Conservation (phyloP, 53 echinoderm and acorn worm genomes). For the Pentamera pediparva region DNA sequence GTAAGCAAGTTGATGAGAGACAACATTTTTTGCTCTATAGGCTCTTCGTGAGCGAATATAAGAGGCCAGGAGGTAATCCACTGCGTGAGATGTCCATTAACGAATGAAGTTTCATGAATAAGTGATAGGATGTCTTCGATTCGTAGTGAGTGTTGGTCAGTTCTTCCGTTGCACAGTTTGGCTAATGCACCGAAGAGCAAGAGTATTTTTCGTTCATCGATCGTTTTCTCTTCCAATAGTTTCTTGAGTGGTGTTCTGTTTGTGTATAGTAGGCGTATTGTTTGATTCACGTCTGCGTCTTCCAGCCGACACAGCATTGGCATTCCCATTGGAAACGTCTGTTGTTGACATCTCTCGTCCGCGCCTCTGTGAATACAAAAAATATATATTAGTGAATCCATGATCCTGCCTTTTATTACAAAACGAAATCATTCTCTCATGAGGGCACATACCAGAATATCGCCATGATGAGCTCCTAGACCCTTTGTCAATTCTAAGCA, state of each 20-base stretch:
- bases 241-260: constrained; percentile 11
- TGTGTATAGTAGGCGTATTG: not conserved
- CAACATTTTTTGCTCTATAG: not conserved
- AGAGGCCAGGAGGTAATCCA: constrained; percentile 15
- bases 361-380: too few species aligned
- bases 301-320: not conserved
- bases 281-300: not conserved
- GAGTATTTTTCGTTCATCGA: constrained; percentile 23
- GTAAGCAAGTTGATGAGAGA: not conserved
- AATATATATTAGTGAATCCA: too few species aligned
- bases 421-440: too few species aligned
- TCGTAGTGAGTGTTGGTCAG: constrained; percentile 6
- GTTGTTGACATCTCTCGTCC: too few species aligned
- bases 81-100: not conserved
- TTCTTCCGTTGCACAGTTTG: constrained; percentile 16
- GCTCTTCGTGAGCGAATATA: not conserved
- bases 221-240: constrained; percentile 21
- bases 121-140: not conserved
- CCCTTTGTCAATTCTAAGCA: too few species aligned
- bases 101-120: constrained; percentile 2
- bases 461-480: too few species aligned
- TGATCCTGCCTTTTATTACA: too few species aligned
- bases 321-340: not conserved
- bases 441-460: too few species aligned
- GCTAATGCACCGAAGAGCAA: constrained; percentile 28